These are phyloP conservation scores for Limnodromus scolopaceus DNA, from an alignment of 2,797 vertebrate species.

Conservation along the genomic window DNA sequence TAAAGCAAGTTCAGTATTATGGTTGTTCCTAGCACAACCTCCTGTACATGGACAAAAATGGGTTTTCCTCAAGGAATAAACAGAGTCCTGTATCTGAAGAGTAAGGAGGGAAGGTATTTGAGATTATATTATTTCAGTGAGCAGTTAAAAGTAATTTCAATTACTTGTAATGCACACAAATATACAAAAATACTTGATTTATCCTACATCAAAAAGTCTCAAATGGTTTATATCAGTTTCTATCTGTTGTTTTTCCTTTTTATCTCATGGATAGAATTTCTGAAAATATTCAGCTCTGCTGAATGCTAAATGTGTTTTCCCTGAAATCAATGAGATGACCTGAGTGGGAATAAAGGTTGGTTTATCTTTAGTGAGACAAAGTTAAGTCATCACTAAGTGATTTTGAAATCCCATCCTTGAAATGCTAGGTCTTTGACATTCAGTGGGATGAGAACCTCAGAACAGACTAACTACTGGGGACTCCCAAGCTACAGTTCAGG, in stretches of 20 bases:
- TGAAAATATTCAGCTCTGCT: not conserved
- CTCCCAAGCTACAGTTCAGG: conserved; percentile 26
- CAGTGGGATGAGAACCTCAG: conserved; percentile 54
- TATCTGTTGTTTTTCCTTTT: not conserved
- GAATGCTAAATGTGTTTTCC: conserved; percentile 41
- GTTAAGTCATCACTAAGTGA: conserved; percentile 44
- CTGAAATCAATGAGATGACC: conserved; percentile 45
- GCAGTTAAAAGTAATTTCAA: not conserved
- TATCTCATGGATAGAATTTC: conserved; percentile 9
- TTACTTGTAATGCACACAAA: not conserved
- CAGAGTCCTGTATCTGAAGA: not conserved
- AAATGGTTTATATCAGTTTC: not conserved
- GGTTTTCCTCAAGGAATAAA: not conserved
- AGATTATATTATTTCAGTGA: not conserved
- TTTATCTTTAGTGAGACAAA: conserved; percentile 58
- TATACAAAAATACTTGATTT: not conserved
- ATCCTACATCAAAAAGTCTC: not conserved
- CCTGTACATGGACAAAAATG: not conserved
- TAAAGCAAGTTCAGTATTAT: not conserved
- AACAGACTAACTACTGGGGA: conserved; percentile 34
- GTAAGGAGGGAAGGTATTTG: not conserved
- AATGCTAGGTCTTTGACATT: conserved; percentile 45
- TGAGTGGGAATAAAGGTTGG: conserved; percentile 58
- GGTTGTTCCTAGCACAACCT: not conserved
- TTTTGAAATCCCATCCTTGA: conserved; percentile 40